Evolutionary conservation across 2,888 invertebrate genomes (phyloP).

Genomic region (Caenorhabditis sulstoni): DNA sequence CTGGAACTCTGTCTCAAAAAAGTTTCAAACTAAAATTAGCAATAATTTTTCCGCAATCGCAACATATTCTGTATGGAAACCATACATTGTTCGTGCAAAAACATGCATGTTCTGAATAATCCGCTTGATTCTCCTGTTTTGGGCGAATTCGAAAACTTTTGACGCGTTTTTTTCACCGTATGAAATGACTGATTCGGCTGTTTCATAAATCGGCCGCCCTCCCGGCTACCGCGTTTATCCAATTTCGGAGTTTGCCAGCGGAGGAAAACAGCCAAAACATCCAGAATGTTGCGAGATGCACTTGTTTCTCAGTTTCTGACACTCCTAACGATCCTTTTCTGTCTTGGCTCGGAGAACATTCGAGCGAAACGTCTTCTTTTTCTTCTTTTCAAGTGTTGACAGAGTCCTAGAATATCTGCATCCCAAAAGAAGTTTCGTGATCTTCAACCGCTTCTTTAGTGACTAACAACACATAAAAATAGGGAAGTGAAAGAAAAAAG

Average conservation of each 20-base stretch:
- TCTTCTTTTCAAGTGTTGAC: conserved; percentile 51
- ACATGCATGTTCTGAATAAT: conserved; percentile 8
- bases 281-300: background rate
- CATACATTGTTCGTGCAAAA: conserved; percentile 2
- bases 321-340: conserved; percentile 35
- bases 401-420: conserved; percentile 41
- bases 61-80: background rate
- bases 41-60: background rate
- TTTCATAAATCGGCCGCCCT: conserved; percentile 25
- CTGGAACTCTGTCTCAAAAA: too few species aligned
- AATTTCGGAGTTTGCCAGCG: conserved; percentile 6
- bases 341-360: conserved; percentile 32
- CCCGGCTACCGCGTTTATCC: background rate
- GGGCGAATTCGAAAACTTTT: conserved; percentile 1
- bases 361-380: conserved; percentile 19
- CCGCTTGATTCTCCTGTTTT: conserved; percentile 1
- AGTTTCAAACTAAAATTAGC: too few species aligned
- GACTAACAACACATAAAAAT: conserved; percentile 55
- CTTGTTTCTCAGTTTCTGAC: conserved; percentile 33
- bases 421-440: conserved; percentile 50
- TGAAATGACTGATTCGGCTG: conserved; percentile 20
- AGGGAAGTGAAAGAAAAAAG: conserved; percentile 16
- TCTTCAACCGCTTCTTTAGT: conserved; percentile 50
- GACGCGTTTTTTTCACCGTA: conserved; percentile 6
- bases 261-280: background rate